phyloP scores from a whole-genome alignment of 2,113 vertebrate genomes.

The Gobiocypris rarus region DNA sequence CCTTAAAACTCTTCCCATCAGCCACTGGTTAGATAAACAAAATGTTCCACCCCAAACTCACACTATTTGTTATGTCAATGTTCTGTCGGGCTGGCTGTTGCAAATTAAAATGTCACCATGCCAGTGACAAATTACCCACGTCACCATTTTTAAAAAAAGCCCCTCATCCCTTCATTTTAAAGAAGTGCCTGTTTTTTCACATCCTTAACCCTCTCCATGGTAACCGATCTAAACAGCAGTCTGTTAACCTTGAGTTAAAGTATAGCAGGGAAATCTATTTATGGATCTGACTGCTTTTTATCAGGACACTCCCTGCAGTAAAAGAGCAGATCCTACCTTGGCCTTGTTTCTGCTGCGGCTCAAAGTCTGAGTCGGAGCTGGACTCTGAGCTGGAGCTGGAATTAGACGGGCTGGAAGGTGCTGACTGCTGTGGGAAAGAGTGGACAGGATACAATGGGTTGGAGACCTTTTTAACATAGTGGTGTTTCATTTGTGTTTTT shows the following conservation, averaged over 20 bases:
- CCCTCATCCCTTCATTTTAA: not conserved
- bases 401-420: slow-evolving; percentile 90
- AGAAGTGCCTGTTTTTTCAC: not conserved
- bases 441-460: not conserved
- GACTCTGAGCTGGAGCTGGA: slow-evolving; percentile 96
- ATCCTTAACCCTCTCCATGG: not conserved
- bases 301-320: slow-evolving; percentile 24
- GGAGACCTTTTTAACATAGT: not conserved
- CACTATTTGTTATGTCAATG: not conserved
- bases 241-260: not conserved
- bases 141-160: not conserved
- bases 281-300: not conserved
- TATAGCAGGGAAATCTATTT: slow-evolving; percentile 18
- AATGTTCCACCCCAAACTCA: not conserved
- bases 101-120: not conserved
- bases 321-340: slow-evolving; percentile 81
- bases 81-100: not conserved
- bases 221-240: not conserved
- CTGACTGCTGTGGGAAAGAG: slow-evolving; percentile 80
- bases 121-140: not conserved
- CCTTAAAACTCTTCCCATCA: too few species aligned
- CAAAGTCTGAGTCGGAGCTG: slow-evolving; percentile 96
- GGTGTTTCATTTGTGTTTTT: not conserved
- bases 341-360: slow-evolving; percentile 94
- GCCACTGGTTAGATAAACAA: not conserved